Base-by-base conservation (phyloP, 2,888 invertebrate species). In the Latrodectus hesperus region DNA sequence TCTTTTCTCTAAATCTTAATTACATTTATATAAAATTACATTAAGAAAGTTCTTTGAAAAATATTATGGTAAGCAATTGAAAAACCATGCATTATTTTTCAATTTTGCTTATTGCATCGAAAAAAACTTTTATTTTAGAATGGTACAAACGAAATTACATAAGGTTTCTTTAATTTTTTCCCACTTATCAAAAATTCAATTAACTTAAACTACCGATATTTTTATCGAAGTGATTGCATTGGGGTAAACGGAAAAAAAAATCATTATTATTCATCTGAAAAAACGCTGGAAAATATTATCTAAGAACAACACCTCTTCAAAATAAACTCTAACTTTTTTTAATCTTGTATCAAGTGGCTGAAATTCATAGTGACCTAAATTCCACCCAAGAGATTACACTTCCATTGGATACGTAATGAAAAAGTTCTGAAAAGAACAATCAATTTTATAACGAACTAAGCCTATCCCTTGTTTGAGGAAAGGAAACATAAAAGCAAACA, bases 111-210 rank as follows among this genome's bases (percentile, higher is more conserved):
- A 38, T 38, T 38, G 6, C 6, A 38, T 3, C 38, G n/a, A 38
- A 38, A 38, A 38, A 38, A 38, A 38, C 38, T 38, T 38, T 38
- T 38, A 6, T 38, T 38, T 38, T 6, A 38, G 38, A 6, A 38
- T 38, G 38, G 38, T 6, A 6, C 1, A 38, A 38, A 38, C 6
- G 38, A 38, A 38, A 38, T 4, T 38, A 38, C 38, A 38, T 38
- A 38, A 52, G 68, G 10, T 38, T 77, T 67, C 52, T 67, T 52
- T 51, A 65, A 52, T 70, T 22, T 78, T 53, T 72, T 80, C 51
- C 17, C 71, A n/a, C 64, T 64, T 72, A 72, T 80, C 80, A 80
- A 53, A 67, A 81, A 81, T 81, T 74, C 81, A 81, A 81, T 81
- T 81, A 81, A 73, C 67, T 81, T 74, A 73, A 73, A 73, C 65